Evolutionary conservation across 37 sponge, comb jelly and placozoan genomes (phyloP).

Genomic region (Theonella swinhoei): DNA sequence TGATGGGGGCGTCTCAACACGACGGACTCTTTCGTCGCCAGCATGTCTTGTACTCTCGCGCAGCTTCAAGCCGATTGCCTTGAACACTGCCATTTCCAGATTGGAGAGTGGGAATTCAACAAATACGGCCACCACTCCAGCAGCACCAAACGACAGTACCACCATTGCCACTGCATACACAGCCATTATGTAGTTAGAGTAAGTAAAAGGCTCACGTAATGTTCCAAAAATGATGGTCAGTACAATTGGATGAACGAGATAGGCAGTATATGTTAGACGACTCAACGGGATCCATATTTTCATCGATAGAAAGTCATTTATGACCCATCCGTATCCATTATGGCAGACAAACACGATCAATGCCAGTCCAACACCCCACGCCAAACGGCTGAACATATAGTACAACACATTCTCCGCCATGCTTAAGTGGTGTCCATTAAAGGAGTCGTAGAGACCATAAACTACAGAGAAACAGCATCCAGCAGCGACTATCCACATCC

Average conservation of each 20-base stretch:
- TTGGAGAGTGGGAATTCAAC: conserved; percentile 81
- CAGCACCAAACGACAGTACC: conserved; percentile 68
- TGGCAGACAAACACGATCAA: conserved; percentile 74
- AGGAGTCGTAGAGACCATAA: conserved; percentile 67
- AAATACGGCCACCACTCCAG: conserved; percentile 52
- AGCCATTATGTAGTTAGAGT: conserved; percentile 41
- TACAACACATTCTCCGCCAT: conserved; percentile 71
- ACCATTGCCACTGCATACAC: conserved; percentile 42
- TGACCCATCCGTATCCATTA: conserved; percentile 77
- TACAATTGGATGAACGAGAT: conserved; percentile 85
- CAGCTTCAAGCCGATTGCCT: conserved; percentile 20
- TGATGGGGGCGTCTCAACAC: too few relatives aligned
- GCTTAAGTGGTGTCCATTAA: conserved; percentile 49
- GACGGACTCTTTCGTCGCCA: too few relatives aligned
- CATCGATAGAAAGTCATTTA: conserved; percentile 80
- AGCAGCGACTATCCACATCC: conserved; percentile 35
- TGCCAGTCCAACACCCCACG: conserved; percentile 73
- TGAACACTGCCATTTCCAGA: conserved; percentile 64
- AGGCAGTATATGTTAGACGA: conserved; percentile 85
- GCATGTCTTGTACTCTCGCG: conserved; percentile 33
- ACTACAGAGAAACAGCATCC: conserved; percentile 22
- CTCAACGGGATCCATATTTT: conserved; percentile 87
- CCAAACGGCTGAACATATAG: conserved; percentile 52
- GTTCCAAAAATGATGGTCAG: conserved; percentile 45
- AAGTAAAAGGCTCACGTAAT: conserved; percentile 41